Evolutionary conservation across 2,888 invertebrate genomes (phyloP), one percentile per base, ranked within the genome.

Genomic region (Hemithea aestivaria): DNA sequence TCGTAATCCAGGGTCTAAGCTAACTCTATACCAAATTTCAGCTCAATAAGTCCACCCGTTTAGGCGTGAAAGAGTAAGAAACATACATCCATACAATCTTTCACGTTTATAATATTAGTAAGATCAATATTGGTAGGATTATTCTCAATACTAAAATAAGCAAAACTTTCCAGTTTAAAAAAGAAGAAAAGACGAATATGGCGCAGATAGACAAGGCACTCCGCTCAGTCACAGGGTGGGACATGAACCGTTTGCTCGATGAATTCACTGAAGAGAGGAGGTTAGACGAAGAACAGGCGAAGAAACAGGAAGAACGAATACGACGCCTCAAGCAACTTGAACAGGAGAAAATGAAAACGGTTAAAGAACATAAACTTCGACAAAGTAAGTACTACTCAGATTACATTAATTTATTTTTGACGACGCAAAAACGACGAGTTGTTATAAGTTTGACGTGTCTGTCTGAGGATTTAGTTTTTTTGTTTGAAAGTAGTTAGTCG

Each of bases 101-200:
- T n/a, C n/a, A n/a, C n/a, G n/a, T n/a, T n/a, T n/a, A n/a, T n/a
- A n/a, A n/a, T 4, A 16, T 4, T 16, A 16, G 2, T 16, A 16
- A 16, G 3, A 16, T 16, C 2, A 16, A 16, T 16, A 16, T 16
- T 16, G 16, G 16, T 16, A 16, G 2, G 16, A 4, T 2, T 16
- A 16, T 16, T 4, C 16, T 16, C 16, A 16, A 4, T 5, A 16
- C 16, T 5, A 16, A 16, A 2, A 89, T 11, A 82, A 84, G 57
- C 5, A 94, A 25, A 27, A 24, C 20, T 31, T 63, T 63, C 1
- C 58, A 88, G 82, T 98, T 96, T 68, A 97, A 97, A 66, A 94
- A 94, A 58, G 98, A 98, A 73, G 98, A 98, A 66, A 89, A 91
- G 63, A 71, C 90, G 1, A 95, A 96, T 77, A 79, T 89, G n/a